Evolutionary conservation across 2,888 invertebrate genomes (phyloP).

Genomic region (Coenonympha glycerion): DNA sequence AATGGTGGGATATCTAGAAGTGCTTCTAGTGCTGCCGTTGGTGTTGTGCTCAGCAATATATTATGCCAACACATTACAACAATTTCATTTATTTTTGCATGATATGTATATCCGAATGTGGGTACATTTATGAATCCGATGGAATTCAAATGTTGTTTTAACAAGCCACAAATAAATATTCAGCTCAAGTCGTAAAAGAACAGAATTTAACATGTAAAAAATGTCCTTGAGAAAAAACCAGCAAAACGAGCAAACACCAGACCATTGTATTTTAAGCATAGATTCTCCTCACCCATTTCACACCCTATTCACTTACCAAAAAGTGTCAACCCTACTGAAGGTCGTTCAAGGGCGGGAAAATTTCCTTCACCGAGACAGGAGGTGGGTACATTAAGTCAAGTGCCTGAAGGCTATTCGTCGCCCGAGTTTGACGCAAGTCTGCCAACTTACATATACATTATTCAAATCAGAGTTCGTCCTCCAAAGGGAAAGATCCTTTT

Average conservation of each 20-base stretch:
- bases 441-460: slow-evolving; percentile 14
- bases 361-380: background rate
- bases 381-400: slow-evolving; percentile 8
- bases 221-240: too few relatives aligned
- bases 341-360: slow-evolving; percentile 10
- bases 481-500: background rate
- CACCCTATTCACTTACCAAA: background rate
- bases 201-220: too few relatives aligned
- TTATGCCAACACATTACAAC: too few relatives aligned
- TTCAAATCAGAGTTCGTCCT: slow-evolving; percentile 8
- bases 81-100: too few relatives aligned
- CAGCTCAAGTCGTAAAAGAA: too few relatives aligned
- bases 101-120: too few relatives aligned
- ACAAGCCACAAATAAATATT: too few relatives aligned
- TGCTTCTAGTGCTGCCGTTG: too few relatives aligned
- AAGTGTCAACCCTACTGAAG: slow-evolving; percentile 8
- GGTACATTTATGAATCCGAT: too few relatives aligned
- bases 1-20: too few relatives aligned
- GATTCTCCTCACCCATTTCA: background rate
- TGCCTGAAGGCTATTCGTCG: slow-evolving; percentile 10
- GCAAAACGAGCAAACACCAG: background rate
- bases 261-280: background rate
- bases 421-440: slow-evolving; percentile 6
- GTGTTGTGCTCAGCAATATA: too few relatives aligned
- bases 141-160: too few relatives aligned